A percentile compares a stretch with the other conserved stretches of the same genome.
These are phyloP conservation scores for Picus viridis DNA, from an alignment of 2,797 vertebrate genomes.

Conservation along the genomic window DNA sequence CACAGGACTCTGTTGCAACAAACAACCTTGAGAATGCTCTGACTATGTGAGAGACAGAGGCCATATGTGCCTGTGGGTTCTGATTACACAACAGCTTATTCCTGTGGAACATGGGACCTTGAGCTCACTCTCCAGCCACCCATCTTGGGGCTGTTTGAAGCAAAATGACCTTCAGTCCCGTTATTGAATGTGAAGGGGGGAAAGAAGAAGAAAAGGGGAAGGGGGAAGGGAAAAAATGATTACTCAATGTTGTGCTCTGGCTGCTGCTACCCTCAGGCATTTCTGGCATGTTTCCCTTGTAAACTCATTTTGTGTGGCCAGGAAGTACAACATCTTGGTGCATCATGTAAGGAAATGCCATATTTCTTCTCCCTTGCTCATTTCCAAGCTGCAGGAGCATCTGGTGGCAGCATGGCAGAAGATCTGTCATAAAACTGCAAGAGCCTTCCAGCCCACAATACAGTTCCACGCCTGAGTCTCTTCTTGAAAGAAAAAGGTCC, in stretches of 20 bases:
- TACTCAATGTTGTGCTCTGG: conserved; percentile 59
- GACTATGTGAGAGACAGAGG: background rate
- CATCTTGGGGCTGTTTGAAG: conserved; percentile 57
- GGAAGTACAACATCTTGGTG: conserved; percentile 79
- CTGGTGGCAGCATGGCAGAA: conserved; percentile 71
- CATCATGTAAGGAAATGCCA: conserved; percentile 74
- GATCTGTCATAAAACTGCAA: conserved; percentile 32
- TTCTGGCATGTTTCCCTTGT: conserved; percentile 72
- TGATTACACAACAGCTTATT: conserved; percentile 26
- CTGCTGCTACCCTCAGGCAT: conserved; percentile 72
- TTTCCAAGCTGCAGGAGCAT: conserved; percentile 72
- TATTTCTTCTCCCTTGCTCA: conserved; percentile 72
- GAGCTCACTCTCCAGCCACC: conserved; percentile 37
- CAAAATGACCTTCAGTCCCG: conserved; percentile 62
- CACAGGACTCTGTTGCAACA: background rate
- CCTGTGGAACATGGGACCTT: background rate
- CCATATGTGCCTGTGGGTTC: background rate
- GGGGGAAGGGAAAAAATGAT: conserved; percentile 1
- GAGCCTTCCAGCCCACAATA: conserved; percentile 21
- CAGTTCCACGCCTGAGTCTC: background rate
- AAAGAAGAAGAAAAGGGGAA: no score
- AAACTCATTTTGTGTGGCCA: conserved; percentile 79
- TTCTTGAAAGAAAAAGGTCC: conserved; percentile 15
- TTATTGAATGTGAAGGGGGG: conserved; percentile 17
- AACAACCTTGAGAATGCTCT: conserved; percentile 25